These are phyloP conservation scores for Microtus ochrogaster DNA, from an alignment of 2,113 vertebrate genomes.

Conservation along the genomic window DNA sequence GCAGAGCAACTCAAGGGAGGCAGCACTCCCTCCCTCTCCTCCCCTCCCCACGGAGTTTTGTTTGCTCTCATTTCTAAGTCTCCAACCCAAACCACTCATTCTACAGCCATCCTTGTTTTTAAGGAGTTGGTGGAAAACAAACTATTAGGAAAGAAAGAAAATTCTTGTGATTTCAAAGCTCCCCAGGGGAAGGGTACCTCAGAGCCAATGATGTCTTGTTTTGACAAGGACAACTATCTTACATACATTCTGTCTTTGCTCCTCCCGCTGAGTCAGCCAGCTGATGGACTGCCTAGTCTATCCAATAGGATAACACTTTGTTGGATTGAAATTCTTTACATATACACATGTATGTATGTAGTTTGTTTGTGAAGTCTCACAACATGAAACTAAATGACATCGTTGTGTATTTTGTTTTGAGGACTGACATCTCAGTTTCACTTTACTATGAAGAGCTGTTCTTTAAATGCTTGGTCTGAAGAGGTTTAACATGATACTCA, in stretches of 20 bases:
- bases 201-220: constrained; percentile 67
- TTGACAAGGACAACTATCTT: constrained; percentile 80
- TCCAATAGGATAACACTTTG: constrained; percentile 89
- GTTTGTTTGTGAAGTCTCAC: constrained; percentile 87
- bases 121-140: constrained; percentile 68
- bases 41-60: constrained; percentile 50
- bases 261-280: constrained; percentile 64
- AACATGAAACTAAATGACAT: constrained; percentile 87
- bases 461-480: constrained; percentile 98
- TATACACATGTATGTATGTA: constrained; percentile 85
- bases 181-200: constrained; percentile 62
- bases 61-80: neutral
- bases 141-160: constrained; percentile 77
- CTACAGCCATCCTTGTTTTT: constrained; percentile 40
- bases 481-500: constrained; percentile 97
- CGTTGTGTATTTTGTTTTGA: constrained; percentile 81
- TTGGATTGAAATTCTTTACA: constrained; percentile 86
- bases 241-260: constrained; percentile 30
- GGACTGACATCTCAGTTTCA: constrained; percentile 82
- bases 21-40: constrained; percentile 66
- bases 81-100: constrained; percentile 23
- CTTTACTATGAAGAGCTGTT: constrained; percentile 92
- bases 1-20: constrained; percentile 73
- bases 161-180: constrained; percentile 72
- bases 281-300: constrained; percentile 86